Conservation (phyloP, 2,797 vertebrate genomes). For the Poecile montanus region DNA sequence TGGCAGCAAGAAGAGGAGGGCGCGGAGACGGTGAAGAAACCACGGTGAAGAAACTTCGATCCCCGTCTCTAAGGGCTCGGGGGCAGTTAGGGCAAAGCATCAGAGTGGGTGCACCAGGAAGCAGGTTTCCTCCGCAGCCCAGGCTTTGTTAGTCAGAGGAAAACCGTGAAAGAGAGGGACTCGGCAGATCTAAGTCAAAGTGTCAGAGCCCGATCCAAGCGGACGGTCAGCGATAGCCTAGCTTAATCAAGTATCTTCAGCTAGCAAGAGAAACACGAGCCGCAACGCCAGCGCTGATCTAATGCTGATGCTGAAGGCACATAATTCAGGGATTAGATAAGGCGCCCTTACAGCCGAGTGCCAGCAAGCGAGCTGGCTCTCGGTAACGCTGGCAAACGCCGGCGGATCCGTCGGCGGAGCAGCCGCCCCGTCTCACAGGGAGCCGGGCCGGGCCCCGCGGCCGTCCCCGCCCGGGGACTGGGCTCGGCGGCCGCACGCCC, state of each 20-base stretch:
- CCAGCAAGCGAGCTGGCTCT: background rate
- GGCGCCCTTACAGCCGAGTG: background rate
- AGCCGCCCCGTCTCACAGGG: background rate
- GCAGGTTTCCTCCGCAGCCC: background rate
- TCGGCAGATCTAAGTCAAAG: background rate
- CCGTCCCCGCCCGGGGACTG: background rate
- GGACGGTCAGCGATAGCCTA: background rate
- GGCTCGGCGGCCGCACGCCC: background rate
- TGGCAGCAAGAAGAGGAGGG: background rate
- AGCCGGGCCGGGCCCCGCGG: background rate
- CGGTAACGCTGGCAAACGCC: background rate
- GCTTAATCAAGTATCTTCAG: background rate
- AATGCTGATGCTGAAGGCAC: slow-evolving; percentile 46
- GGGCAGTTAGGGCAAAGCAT: background rate
- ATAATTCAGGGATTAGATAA: slow-evolving; percentile 51
- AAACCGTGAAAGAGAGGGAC: background rate
- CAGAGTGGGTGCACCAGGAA: background rate
- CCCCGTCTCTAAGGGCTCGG: background rate
- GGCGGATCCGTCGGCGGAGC: background rate
- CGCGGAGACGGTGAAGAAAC: background rate
- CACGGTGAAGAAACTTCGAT: slow-evolving; percentile 12
- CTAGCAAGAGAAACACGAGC: slow-evolving; percentile 4
- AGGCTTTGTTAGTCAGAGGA: background rate
- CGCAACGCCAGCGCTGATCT: slow-evolving; percentile 37
- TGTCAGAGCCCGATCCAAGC: slow-evolving; percentile 15